Percentiles rank a stretch among this genome's conserved stretches.
Evolutionary conservation across 2,797 vertebrate genomes (phyloP).

Genomic region (Muscicapa comitata): DNA sequence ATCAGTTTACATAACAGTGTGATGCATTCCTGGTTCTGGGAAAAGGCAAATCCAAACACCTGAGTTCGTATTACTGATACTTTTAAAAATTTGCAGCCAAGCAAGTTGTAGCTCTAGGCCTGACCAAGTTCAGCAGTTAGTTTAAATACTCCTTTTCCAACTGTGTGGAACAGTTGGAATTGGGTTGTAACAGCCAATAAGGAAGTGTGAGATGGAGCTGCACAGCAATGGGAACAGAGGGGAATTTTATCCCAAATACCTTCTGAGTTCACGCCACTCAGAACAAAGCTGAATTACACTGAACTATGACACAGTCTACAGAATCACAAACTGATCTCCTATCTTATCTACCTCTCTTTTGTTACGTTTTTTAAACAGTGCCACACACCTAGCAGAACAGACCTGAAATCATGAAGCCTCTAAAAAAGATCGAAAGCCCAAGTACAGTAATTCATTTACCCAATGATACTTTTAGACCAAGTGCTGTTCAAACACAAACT

Average conservation of each 20-base stretch:
- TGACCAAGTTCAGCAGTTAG: neutral
- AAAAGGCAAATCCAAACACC: neutral
- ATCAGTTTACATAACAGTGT: neutral
- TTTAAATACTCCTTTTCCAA: neutral
- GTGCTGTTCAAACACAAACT: neutral
- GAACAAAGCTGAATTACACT: neutral
- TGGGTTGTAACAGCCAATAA: neutral
- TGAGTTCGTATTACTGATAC: accelerated
- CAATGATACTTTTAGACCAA: neutral
- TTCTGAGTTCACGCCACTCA: neutral
- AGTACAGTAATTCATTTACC: neutral
- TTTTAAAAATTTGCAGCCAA: neutral
- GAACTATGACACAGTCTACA: neutral
- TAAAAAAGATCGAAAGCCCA: neutral
- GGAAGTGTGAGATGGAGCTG: neutral
- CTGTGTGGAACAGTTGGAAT: neutral
- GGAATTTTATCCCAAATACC: neutral
- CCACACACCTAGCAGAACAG: neutral
- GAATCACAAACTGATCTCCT: neutral
- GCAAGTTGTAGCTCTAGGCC: neutral
- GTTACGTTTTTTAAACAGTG: neutral
- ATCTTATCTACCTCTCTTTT: neutral
- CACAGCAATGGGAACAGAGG: neutral
- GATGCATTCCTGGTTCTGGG: neutral
- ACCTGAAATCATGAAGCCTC: neutral